Conservation (phyloP, 2,888 invertebrate species). For the Callyntrura sp. region DNA sequence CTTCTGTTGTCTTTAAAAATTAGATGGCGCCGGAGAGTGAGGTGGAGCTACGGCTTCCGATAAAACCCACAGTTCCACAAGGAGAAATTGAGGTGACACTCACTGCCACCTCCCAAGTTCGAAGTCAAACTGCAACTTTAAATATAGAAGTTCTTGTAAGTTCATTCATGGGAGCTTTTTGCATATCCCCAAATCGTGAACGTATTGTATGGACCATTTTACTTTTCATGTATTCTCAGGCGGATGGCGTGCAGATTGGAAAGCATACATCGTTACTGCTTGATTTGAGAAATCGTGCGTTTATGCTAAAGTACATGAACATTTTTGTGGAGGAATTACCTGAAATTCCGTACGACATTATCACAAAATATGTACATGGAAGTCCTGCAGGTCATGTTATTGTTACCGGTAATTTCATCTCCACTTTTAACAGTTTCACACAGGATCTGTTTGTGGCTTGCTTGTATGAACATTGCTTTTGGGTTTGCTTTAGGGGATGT, state of each 20-base stretch:
- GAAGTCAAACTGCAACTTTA: slow-evolving; percentile 84
- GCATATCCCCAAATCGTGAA: too few relatives aligned
- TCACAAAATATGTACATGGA: slow-evolving; percentile 87
- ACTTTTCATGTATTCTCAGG: slow-evolving; percentile 84
- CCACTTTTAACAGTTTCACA: background rate
- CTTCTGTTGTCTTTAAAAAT: slow-evolving; percentile 63
- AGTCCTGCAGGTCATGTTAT: slow-evolving; percentile 86
- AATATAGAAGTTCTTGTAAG: slow-evolving; percentile 85
- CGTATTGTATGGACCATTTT: too few relatives aligned
- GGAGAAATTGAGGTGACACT: slow-evolving; percentile 86
- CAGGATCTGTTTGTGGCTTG: background rate
- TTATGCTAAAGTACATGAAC: slow-evolving; percentile 86
- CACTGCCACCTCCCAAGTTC: slow-evolving; percentile 86
- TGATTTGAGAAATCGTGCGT: slow-evolving; percentile 87
- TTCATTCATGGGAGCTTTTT: too few relatives aligned
- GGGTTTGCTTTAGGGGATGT: slow-evolving; percentile 86
- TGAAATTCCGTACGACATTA: slow-evolving; percentile 86
- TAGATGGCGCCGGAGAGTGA: slow-evolving; percentile 84
- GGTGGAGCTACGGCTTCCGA: slow-evolving; percentile 86
- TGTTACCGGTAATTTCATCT: slow-evolving; percentile 86
- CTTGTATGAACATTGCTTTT: background rate
- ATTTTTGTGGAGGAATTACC: slow-evolving; percentile 87
- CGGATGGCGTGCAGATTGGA: slow-evolving; percentile 87
- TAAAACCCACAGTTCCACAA: slow-evolving; percentile 86
- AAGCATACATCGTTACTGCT: slow-evolving; percentile 87